Conservation (phyloP, 2,797 vertebrate species). For the Lutjanus argentimaculatus region DNA sequence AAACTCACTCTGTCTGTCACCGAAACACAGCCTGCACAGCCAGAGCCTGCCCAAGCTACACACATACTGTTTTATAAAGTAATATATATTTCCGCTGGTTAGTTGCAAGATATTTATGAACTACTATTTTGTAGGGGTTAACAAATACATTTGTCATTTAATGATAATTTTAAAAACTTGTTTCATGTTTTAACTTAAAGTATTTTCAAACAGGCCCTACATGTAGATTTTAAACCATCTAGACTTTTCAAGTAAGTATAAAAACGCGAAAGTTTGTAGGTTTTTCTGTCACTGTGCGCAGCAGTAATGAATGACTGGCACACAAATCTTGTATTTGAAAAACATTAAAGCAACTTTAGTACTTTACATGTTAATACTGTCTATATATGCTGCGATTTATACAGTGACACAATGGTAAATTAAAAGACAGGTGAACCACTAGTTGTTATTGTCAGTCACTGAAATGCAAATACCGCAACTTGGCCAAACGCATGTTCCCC, state of each 20-base stretch:
- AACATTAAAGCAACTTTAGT: not conserved
- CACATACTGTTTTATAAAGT: not conserved
- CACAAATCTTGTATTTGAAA: not conserved
- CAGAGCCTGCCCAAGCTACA: not conserved
- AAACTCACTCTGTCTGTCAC: slow-evolving; percentile 56
- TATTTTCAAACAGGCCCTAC: not conserved
- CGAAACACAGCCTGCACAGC: slow-evolving; percentile 38
- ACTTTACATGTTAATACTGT: not conserved
- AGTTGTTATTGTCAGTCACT: not conserved
- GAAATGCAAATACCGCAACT: not conserved
- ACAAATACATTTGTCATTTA: not conserved
- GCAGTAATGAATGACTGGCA: not conserved
- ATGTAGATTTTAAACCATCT: not conserved
- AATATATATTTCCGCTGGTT: not conserved
- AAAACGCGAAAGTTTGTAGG: not conserved
- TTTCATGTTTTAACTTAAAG: not conserved
- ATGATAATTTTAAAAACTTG: not conserved
- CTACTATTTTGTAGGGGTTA: not conserved
- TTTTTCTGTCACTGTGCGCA: not conserved
- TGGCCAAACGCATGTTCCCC: too few relatives aligned
- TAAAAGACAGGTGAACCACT: not conserved
- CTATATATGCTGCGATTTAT: not conserved
- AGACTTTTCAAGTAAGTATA: not conserved
- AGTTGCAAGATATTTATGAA: not conserved
- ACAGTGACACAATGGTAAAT: not conserved